Conservation (phyloP, 2,888 invertebrate genomes). For the Thumatha senex region DNA sequence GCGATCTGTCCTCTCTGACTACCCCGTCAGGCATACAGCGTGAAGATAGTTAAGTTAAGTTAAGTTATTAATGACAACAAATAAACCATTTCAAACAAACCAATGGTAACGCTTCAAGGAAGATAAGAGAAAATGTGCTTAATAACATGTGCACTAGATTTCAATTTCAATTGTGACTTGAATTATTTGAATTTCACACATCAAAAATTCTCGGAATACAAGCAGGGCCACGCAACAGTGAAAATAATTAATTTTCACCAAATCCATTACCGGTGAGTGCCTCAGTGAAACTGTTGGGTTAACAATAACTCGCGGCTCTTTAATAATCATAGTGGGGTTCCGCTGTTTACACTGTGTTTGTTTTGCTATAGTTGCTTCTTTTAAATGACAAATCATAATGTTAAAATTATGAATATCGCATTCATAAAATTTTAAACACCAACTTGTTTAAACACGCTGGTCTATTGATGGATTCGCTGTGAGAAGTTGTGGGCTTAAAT, state of each 20-base stretch:
- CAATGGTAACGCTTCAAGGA: constrained; percentile 18
- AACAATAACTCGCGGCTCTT: constrained; percentile 47
- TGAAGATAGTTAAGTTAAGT: no score
- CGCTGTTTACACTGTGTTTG: constrained; percentile 2
- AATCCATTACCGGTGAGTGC: constrained; percentile 67
- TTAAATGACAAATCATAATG: not conserved
- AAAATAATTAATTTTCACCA: constrained; percentile 70
- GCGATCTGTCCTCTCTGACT: no score
- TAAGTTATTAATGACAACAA: constrained; percentile 3
- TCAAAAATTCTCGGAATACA: constrained; percentile 60
- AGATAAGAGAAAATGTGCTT: constrained; percentile 27
- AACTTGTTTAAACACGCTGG: no score
- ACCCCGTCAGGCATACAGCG: no score
- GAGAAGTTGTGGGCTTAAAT: no score
- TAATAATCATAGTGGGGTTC: constrained; percentile 32
- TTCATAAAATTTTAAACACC: no score
- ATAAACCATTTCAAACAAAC: constrained; percentile 21
- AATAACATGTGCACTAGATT: constrained; percentile 20
- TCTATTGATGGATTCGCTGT: no score
- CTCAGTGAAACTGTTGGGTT: constrained; percentile 54
- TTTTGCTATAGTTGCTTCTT: constrained; percentile 10
- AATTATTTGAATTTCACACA: constrained; percentile 55
- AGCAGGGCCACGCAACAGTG: constrained; percentile 42
- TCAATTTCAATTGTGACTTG: constrained; percentile 12
- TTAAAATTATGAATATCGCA: no score